Conservation (phyloP, 2,113 vertebrate genomes). For the Neodon shergylaensis region DNA sequence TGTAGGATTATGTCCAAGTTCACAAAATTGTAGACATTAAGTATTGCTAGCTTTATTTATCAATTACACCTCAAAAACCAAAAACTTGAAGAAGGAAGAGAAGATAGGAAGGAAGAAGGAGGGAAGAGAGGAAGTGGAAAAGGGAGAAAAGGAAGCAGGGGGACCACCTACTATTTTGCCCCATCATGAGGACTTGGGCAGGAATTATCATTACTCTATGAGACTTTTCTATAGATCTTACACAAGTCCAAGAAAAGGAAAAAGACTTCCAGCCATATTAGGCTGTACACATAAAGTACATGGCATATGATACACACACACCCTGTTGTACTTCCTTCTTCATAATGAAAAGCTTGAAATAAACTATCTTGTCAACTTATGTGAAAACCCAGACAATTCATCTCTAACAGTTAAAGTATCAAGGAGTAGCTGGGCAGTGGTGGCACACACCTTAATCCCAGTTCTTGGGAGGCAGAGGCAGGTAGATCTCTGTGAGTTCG, state of each 20-base stretch:
- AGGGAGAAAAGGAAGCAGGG: too few species aligned
- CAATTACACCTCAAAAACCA: background rate
- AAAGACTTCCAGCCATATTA: background rate
- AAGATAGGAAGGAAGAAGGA: background rate
- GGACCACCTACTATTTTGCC: accelerated
- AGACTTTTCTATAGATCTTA: background rate
- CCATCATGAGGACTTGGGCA: background rate
- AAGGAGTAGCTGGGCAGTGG: too few species aligned
- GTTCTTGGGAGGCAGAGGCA: too few species aligned
- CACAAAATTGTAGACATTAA: too few species aligned
- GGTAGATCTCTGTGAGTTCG: too few species aligned
- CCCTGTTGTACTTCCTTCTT: background rate
- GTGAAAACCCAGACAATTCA: background rate
- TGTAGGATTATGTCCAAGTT: background rate
- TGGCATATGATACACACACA: background rate
- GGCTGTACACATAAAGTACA: background rate
- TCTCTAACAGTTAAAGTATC: background rate
- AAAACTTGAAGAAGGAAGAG: background rate
- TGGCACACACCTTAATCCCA: too few species aligned
- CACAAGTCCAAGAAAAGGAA: background rate
- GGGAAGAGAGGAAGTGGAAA: too few species aligned
- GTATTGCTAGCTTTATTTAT: background rate
- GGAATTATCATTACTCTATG: too few species aligned
- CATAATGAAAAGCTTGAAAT: background rate
- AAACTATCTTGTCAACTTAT: background rate